Base-by-base conservation (phyloP, 1,140 invertebrate species). In the Lasaia peninsularis region DNA sequence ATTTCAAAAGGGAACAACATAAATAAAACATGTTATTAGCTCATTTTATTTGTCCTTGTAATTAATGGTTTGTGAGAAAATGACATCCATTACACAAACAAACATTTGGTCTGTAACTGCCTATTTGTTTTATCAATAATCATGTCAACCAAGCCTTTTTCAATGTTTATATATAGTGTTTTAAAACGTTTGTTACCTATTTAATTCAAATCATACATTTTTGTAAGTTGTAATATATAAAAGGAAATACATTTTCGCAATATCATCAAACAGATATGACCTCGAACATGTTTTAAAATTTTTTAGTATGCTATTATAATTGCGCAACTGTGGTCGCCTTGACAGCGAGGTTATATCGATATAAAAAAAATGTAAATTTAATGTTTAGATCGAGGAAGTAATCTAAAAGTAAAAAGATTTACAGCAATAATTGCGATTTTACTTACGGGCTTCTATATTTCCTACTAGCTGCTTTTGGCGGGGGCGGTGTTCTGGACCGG, bases 401-500 rank as follows among this genome's bases (percentile, higher is more conserved):
- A 11, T 1, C 34, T 40, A 14, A 1, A n/a, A 40, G 1, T 18
- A 44, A 44, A 21, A 8, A 28, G 9, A 14, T 24, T 14, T 11
- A 0, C 12, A 10, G 4, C n/a, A 28, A 2, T 52, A 14, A n/a
- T 52, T 16, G 14, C 10, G 28, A 7, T 52, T 16, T 2, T 58
- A 82, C 85, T 86, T 73, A 88, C 85, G 80, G 81, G 74, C 81
- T 86, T 54, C 80, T 78, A 60, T 88, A 88, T 69, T 86, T 88
- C 56, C 80, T 78, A 64, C 73, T 78, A 3, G 80, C 62, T 11
- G 80, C 60, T 84, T 88, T 86, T 73, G 82, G 85, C 75, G 82
- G 85, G 60, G 85, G 85, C 68, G 85, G 85, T 69, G 85, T 86
- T 60, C 82, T 71, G 16, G 85, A 88, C 75, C 87, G 86, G 78